These are phyloP conservation scores for Mustelus asterias DNA, from an alignment of 2,113 vertebrate genomes.

Conservation along the genomic window DNA sequence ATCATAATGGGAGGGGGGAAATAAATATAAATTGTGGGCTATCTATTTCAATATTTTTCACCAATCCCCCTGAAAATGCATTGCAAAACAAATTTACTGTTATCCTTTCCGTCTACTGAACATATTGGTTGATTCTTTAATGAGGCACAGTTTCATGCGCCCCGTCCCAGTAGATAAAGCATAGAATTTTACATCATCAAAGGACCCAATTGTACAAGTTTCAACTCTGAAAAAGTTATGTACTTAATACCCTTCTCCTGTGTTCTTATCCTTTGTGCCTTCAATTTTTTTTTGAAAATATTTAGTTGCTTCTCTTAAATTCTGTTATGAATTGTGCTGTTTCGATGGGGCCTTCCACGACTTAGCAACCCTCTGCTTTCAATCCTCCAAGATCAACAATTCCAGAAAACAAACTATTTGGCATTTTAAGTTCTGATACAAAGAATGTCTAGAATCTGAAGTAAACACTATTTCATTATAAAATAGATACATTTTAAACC, in stretches of 20 bases:
- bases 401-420: neutral
- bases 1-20: no score
- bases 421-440: neutral
- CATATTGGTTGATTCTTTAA: neutral
- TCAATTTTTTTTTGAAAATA: neutral
- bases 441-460: neutral
- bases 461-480: neutral
- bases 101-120: neutral
- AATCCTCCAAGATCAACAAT: neutral
- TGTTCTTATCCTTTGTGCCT: neutral
- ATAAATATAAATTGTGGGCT: no score
- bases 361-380: neutral
- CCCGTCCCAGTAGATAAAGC: neutral
- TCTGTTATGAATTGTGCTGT: neutral
- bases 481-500: neutral
- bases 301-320: neutral
- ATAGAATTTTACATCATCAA: neutral
- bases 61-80: neutral
- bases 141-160: neutral
- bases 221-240: neutral
- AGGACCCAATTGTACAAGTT: neutral
- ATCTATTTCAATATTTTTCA: neutral
- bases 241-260: neutral
- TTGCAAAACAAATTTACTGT: neutral
- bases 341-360: neutral